A percentile compares a stretch with the other conserved stretches of the same genome.
Conservation (phyloP, 2,113 vertebrate species). For the Eubucco bourcierii region DNA sequence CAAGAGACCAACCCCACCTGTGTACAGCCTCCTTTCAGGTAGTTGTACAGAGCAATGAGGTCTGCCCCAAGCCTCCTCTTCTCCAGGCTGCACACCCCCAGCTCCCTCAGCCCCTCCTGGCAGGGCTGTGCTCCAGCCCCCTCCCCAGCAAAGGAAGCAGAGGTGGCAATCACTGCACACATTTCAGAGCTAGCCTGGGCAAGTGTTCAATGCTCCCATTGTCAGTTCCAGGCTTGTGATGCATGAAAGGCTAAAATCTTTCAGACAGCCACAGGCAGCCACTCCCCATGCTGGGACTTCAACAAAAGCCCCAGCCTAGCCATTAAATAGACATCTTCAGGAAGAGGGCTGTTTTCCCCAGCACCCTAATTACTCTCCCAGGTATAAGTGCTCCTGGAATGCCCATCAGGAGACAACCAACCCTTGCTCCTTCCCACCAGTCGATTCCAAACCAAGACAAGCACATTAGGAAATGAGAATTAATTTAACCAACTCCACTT, state of each 20-base stretch:
- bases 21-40: too few species aligned
- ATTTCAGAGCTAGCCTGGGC: background rate
- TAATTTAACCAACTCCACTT: background rate
- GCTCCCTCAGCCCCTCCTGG: too few species aligned
- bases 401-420: background rate
- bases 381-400: background rate
- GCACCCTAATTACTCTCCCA: background rate
- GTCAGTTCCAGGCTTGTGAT: background rate
- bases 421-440: background rate
- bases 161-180: background rate
- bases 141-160: background rate
- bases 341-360: background rate
- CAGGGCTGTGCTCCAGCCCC: too few species aligned
- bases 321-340: background rate
- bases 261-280: background rate
- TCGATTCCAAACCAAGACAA: background rate
- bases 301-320: background rate
- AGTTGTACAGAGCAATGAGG: too few species aligned
- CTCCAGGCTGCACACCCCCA: too few species aligned
- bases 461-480: background rate
- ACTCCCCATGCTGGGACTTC: background rate
- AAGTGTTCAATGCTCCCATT: fast-evolving
- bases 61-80: too few species aligned
- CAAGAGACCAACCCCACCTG: too few species aligned
- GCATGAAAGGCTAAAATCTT: background rate